Conservation (phyloP, 2,113 vertebrate genomes). For the Spheniscus mendiculus region DNA sequence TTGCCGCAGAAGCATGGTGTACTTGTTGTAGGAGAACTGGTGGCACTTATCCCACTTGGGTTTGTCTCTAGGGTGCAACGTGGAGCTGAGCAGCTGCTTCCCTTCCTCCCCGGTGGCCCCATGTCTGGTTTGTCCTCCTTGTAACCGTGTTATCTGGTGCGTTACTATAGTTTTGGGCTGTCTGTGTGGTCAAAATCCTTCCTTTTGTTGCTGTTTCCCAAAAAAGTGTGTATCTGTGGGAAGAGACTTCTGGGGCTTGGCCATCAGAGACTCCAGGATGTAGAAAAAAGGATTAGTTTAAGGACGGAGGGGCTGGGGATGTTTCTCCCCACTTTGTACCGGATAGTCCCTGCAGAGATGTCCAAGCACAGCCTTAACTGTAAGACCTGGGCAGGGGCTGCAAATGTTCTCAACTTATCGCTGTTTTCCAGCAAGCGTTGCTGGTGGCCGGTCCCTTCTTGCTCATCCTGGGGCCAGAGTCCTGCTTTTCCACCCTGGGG, state of each 20-base stretch:
- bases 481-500: neutral
- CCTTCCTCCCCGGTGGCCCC: neutral
- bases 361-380: no score
- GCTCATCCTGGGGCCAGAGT: neutral
- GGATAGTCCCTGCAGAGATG: neutral
- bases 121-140: neutral
- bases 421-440: neutral
- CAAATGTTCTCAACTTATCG: neutral
- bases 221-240: neutral
- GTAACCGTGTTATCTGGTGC: accelerated
- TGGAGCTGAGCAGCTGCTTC: neutral
- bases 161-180: neutral
- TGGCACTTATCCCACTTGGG: neutral
- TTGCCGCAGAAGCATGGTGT: neutral
- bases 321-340: neutral
- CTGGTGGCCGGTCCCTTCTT: neutral
- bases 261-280: neutral
- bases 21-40: neutral
- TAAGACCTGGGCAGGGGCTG: neutral
- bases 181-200: accelerated
- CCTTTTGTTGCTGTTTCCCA: neutral
- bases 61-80: neutral
- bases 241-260: neutral
- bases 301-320: neutral
- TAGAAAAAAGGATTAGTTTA: neutral